A percentile compares a stretch with the other conserved stretches of the same genome.
phyloP scores from a whole-genome alignment of 2,113 vertebrate species.

The Grammomys surdaster region DNA sequence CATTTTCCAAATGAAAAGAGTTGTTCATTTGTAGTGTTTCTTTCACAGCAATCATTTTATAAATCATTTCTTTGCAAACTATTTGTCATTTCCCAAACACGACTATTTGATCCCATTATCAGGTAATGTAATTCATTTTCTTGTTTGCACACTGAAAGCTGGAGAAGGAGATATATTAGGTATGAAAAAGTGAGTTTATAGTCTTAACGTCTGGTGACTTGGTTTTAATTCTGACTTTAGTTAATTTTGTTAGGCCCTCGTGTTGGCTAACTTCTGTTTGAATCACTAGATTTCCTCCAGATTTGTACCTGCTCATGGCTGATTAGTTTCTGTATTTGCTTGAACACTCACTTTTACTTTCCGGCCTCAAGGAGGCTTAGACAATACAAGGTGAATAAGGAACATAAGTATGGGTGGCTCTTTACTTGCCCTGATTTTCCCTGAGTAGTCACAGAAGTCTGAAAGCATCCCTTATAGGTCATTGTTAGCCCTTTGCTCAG shows the following conservation, averaged over 20 bases:
- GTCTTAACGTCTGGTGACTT: not conserved
- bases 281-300: no score
- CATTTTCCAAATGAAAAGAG: no score
- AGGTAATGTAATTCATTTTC: not conserved
- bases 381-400: not conserved
- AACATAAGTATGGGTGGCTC: not conserved
- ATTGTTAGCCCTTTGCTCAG: not conserved
- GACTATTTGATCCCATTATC: not conserved
- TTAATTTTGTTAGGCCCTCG: not conserved
- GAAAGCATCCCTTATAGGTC: not conserved
- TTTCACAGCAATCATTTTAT: constrained; percentile 23
- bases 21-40: not conserved
- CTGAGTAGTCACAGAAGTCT: no score
- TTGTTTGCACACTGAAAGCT: not conserved
- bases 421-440: not conserved
- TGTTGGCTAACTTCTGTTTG: not conserved
- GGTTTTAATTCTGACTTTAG: not conserved
- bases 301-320: not conserved
- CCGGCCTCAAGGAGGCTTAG: not conserved
- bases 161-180: not conserved
- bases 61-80: not conserved
- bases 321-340: not conserved
- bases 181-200: not conserved
- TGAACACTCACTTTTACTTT: not conserved
- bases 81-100: not conserved